phyloP scores from a whole-genome alignment of 2,888 invertebrate genomes.

The Camptogramma bilineatum region DNA sequence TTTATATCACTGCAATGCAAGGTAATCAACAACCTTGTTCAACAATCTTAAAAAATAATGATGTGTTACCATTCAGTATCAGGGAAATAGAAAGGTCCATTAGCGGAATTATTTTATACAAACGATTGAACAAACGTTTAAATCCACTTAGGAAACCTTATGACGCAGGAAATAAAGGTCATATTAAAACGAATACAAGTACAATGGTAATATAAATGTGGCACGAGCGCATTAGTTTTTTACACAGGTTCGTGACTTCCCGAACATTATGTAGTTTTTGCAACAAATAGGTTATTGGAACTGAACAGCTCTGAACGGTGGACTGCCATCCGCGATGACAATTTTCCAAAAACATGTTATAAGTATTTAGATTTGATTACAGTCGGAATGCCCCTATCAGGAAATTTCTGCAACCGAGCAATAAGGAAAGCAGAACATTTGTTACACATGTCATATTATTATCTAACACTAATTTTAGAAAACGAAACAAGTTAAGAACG shows the following conservation, averaged over 20 bases:
- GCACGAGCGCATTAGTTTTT: slow-evolving; percentile 36
- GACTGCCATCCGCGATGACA: not conserved
- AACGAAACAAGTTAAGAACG: no score
- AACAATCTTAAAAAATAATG: no score
- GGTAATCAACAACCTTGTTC: not conserved
- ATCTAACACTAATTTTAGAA: no score
- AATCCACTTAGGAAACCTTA: slow-evolving; percentile 26
- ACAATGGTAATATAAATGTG: slow-evolving; percentile 1
- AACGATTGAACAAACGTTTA: slow-evolving; percentile 18
- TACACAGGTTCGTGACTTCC: slow-evolving; percentile 51
- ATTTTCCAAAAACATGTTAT: not conserved
- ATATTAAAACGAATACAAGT: slow-evolving; percentile 13
- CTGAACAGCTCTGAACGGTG: slow-evolving; percentile 13
- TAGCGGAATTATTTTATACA: slow-evolving; percentile 21
- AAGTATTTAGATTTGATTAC: not conserved
- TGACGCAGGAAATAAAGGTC: slow-evolving; percentile 12
- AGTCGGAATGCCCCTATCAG: not conserved
- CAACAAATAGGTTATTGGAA: slow-evolving; percentile 26
- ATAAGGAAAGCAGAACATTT: no score
- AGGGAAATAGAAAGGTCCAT: slow-evolving; percentile 12
- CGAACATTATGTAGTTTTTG: slow-evolving; percentile 42
- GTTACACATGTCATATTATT: no score
- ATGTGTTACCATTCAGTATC: not conserved
- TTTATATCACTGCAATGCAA: not conserved
- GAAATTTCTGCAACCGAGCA: not conserved